Conservation (phyloP, 2,888 invertebrate genomes). For the Caenorhabditis sinica region DNA sequence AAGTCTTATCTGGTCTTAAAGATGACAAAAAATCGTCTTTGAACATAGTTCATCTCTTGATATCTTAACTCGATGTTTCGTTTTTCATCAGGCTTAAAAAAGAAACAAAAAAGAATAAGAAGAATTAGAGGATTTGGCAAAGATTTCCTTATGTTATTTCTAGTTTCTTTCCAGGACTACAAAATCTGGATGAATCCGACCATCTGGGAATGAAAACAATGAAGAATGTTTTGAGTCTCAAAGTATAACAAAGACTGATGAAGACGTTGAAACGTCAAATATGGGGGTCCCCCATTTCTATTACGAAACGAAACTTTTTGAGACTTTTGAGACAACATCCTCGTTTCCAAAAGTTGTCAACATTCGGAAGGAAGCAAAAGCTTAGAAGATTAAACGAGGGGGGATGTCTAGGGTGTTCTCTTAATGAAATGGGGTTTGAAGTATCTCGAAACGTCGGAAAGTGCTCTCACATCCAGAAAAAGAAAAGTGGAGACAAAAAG, state of each 20-base stretch:
- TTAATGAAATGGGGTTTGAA: conserved; percentile 44
- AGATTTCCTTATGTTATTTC: background rate
- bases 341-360: conserved; percentile 43
- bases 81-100: too few species aligned
- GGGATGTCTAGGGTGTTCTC: conserved; percentile 44
- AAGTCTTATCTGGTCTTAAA: too few species aligned
- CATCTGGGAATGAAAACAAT: background rate
- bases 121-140: background rate
- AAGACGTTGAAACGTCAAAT: background rate
- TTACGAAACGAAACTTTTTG: conserved; percentile 27
- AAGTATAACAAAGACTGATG: conserved; percentile 1
- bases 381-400: conserved; percentile 39
- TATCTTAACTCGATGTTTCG: too few species aligned
- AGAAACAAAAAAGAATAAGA: too few species aligned
- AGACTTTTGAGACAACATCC: conserved; percentile 22
- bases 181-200: background rate
- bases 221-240: conserved; percentile 3
- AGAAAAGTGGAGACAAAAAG: background rate
- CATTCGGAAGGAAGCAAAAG: conserved; percentile 41
- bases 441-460: conserved; percentile 1
- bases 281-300: conserved; percentile 2
- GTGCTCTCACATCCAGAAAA: background rate
- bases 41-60: background rate
- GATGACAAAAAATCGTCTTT: background rate
- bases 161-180: background rate